Evolutionary conservation across 1,140 invertebrate species (phyloP).

Genomic region (Cyrtorhinus lividipennis): DNA sequence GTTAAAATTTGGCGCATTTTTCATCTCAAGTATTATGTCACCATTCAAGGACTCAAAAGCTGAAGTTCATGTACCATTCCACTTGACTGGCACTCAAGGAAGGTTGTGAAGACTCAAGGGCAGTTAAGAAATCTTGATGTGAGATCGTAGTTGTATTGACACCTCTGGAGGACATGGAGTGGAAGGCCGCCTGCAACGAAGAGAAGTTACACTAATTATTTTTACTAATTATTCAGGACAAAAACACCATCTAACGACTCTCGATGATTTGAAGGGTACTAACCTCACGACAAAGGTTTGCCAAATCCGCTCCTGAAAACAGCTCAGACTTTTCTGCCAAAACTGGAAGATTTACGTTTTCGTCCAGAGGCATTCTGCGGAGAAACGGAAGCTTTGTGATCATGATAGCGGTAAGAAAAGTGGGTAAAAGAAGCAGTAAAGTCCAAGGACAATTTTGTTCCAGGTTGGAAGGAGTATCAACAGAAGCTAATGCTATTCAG

Average conservation of each 20-base stretch:
- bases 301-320: slow-evolving; percentile 66
- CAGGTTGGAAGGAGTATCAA: too few relatives aligned
- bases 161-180: slow-evolving; percentile 42
- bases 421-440: too few relatives aligned
- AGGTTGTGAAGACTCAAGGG: slow-evolving; percentile 37
- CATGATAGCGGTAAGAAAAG: too few relatives aligned
- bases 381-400: too few relatives aligned
- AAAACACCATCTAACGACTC: background rate
- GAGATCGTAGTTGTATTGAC: slow-evolving; percentile 33
- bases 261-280: slow-evolving; percentile 18
- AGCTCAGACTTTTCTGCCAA: slow-evolving; percentile 44
- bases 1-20: too few relatives aligned
- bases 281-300: slow-evolving; percentile 53
- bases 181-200: slow-evolving; percentile 41
- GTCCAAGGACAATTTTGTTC: too few relatives aligned
- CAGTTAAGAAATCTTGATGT: slow-evolving; percentile 37
- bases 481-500: too few relatives aligned
- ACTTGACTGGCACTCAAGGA: slow-evolving; percentile 34
- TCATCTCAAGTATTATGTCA: too few relatives aligned
- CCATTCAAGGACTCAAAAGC: too few relatives aligned
- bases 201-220: slow-evolving; percentile 1
- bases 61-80: slow-evolving; percentile 30
- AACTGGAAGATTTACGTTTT: slow-evolving; percentile 40
- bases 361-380: slow-evolving; percentile 39
- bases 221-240: slow-evolving; percentile 6